These are phyloP conservation scores for Helicorthomorpha holstii DNA, from an alignment of 1,140 invertebrate genomes.

Conservation along the genomic window DNA sequence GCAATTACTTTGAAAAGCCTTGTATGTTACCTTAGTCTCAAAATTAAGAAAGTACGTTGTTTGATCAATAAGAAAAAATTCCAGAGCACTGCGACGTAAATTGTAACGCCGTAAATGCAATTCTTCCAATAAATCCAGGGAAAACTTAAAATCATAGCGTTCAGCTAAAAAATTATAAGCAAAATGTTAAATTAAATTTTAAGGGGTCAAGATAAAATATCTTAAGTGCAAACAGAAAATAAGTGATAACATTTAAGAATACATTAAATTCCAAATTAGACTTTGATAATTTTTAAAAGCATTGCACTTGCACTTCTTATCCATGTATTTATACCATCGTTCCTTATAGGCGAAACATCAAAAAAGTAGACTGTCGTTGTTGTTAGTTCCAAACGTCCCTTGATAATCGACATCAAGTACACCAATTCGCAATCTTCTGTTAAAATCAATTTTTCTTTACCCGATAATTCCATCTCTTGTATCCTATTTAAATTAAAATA, in stretches of 20 bases:
- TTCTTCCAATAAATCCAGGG: conserved; percentile 37
- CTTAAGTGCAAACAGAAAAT: neutral
- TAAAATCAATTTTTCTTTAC: conserved; percentile 38
- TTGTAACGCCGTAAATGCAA: conserved; percentile 46
- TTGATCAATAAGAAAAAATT: conserved; percentile 46
- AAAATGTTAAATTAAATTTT: conserved; percentile 15
- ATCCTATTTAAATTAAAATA: conserved; percentile 2
- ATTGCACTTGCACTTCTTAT: too few species aligned
- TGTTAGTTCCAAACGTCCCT: conserved; percentile 45
- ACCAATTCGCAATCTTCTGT: conserved; percentile 45
- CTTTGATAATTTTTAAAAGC: too few species aligned
- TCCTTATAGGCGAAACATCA: conserved; percentile 36
- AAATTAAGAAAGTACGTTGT: conserved; percentile 52
- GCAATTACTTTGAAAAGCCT: conserved; percentile 1
- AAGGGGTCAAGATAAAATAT: neutral
- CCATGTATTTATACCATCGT: conserved; percentile 36
- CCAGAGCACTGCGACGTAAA: conserved; percentile 40
- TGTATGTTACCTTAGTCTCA: conserved; percentile 33
- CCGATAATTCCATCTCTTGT: conserved; percentile 10
- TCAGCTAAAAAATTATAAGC: conserved; percentile 16
- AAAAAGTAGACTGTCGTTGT: conserved; percentile 42
- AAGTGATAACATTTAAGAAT: too few species aligned
- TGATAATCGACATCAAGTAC: conserved; percentile 40
- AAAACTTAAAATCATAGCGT: conserved; percentile 30
- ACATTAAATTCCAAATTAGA: too few species aligned